A percentile compares a stretch with the other conserved stretches of the same genome.
These are phyloP conservation scores for Tachuris rubrigastra DNA, from an alignment of 2,113 vertebrate species.

Conservation along the genomic window DNA sequence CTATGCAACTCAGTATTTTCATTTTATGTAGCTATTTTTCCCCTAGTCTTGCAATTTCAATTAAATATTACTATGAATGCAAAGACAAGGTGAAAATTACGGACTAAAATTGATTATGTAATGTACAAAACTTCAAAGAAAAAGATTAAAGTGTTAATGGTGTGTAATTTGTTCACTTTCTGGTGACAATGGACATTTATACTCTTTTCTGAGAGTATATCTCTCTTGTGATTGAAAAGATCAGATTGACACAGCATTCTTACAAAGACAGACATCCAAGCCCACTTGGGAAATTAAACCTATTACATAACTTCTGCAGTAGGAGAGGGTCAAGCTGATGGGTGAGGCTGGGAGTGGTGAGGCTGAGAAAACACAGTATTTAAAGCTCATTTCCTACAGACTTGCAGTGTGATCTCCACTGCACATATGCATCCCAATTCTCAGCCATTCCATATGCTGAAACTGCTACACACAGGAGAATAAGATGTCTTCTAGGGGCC, in stretches of 20 bases:
- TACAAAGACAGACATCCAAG: neutral
- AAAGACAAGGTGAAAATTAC: neutral
- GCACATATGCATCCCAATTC: neutral
- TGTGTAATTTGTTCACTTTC: conserved; percentile 10
- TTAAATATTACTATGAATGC: neutral
- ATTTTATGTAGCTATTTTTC: neutral
- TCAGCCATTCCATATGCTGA: neutral
- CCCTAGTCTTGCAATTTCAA: neutral
- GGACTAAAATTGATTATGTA: neutral
- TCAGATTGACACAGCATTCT: neutral
- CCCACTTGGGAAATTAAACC: neutral
- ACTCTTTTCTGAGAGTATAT: neutral
- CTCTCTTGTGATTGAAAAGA: neutral
- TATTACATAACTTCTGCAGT: neutral
- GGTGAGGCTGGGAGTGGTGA: neutral
- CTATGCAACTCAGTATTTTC: neutral
- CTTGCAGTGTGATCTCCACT: neutral
- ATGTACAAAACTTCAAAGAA: conserved; percentile 26
- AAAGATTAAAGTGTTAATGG: conserved; percentile 18
- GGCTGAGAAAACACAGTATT: neutral
- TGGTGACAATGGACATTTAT: neutral
- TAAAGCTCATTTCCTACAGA: neutral
- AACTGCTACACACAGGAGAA: neutral
- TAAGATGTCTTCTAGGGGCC: neutral
- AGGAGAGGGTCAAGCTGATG: neutral